These are phyloP conservation scores for Globicephala melas DNA, from an alignment of 2,113 vertebrate genomes.

Conservation along the genomic window DNA sequence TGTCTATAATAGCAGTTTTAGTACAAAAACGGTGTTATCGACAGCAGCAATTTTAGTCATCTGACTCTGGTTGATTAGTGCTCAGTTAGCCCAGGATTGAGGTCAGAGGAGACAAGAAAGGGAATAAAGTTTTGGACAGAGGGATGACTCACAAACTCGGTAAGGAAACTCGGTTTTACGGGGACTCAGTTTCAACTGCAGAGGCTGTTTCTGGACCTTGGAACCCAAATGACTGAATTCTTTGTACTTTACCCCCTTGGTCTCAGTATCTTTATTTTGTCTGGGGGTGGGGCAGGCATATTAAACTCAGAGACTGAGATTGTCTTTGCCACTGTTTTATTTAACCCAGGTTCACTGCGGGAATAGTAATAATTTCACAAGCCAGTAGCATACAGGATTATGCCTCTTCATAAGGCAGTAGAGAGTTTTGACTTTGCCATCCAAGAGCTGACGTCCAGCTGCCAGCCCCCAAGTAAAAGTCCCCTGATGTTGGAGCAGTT, in stretches of 20 bases:
- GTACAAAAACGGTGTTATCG: accelerated
- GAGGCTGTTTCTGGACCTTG: not conserved
- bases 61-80: no score
- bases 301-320: not conserved
- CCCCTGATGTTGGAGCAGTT: not conserved
- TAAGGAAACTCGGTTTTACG: not conserved
- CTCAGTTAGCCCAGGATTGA: not conserved
- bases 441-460: not conserved
- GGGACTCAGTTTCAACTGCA: not conserved
- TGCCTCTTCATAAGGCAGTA: not conserved
- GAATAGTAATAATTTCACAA: not conserved
- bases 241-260: not conserved
- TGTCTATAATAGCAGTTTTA: not conserved
- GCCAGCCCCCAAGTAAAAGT: not conserved
- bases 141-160: not conserved
- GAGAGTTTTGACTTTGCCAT: not conserved
- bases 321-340: not conserved
- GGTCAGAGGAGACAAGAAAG: not conserved
- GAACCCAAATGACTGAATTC: no score
- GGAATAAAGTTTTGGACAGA: not conserved
- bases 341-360: not conserved
- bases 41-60: not conserved
- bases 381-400: not conserved
- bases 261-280: not conserved
- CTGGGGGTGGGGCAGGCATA: not conserved